A percentile compares a stretch with the other conserved stretches of the same genome.
These are phyloP conservation scores for Camponotus vicinus DNA, from an alignment of 1,140 invertebrate genomes.

Conservation along the genomic window DNA sequence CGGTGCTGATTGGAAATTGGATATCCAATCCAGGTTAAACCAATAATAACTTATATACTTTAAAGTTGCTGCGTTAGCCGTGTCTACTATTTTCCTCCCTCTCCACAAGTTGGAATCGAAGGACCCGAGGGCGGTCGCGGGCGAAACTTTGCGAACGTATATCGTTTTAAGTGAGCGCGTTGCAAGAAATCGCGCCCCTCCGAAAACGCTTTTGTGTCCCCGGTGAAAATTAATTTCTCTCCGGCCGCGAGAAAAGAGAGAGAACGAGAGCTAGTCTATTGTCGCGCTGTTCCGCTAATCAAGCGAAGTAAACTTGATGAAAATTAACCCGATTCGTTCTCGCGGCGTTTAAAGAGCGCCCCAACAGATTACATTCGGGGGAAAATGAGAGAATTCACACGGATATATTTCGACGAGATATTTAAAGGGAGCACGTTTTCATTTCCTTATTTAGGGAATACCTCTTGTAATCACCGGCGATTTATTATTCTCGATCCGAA, in stretches of 20 bases:
- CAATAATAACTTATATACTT: slow-evolving; percentile 68
- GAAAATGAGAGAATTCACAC: slow-evolving; percentile 10
- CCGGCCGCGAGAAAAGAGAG: background rate
- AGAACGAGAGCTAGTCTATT: slow-evolving; percentile 6
- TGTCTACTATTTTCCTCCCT: slow-evolving; percentile 54
- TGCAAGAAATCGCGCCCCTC: slow-evolving; percentile 54
- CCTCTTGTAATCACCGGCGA: slow-evolving; percentile 44
- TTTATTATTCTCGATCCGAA: slow-evolving; percentile 49
- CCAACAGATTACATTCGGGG: slow-evolving; percentile 31
- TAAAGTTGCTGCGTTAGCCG: slow-evolving; percentile 63
- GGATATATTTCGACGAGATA: slow-evolving; percentile 30
- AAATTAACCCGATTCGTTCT: slow-evolving; percentile 58
- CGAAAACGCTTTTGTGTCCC: slow-evolving; percentile 51
- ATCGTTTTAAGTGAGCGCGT: slow-evolving; percentile 56
- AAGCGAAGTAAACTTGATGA: slow-evolving; percentile 49
- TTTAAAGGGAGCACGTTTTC: slow-evolving; percentile 36
- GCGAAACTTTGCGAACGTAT: slow-evolving; percentile 55
- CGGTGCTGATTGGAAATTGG: slow-evolving; percentile 62
- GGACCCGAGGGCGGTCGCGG: slow-evolving; percentile 22
- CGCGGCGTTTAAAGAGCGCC: slow-evolving; percentile 36
- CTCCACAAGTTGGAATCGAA: slow-evolving; percentile 47
- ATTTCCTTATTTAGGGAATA: slow-evolving; percentile 58
- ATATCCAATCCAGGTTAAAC: slow-evolving; percentile 67
- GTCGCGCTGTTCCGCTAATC: slow-evolving; percentile 48
- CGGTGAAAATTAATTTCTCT: slow-evolving; percentile 52